These are phyloP conservation scores for Boleophthalmus pectinirostris DNA, from an alignment of 2,113 vertebrate species.

Conservation along the genomic window DNA sequence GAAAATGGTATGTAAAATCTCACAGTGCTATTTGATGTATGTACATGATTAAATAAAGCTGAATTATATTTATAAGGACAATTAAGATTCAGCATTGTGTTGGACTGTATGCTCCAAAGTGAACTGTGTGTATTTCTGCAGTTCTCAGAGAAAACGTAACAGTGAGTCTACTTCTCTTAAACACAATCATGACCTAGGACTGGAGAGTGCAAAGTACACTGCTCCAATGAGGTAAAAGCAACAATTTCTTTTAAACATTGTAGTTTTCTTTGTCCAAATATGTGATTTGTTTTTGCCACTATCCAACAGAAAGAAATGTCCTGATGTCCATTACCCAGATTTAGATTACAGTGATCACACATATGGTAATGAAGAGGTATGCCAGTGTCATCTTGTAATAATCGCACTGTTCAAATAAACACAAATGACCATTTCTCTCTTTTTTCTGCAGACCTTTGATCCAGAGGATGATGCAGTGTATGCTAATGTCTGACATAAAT, in stretches of 20 bases:
- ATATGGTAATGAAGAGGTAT: slow-evolving; percentile 51
- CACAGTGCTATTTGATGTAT: background rate
- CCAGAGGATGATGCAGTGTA: slow-evolving; percentile 46
- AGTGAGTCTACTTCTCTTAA: background rate
- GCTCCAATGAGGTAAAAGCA: slow-evolving; percentile 25
- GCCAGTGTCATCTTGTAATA: background rate
- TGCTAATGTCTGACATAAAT: slow-evolving; percentile 41
- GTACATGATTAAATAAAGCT: background rate
- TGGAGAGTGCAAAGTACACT: background rate
- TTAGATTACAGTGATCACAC: background rate
- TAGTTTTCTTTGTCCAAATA: background rate
- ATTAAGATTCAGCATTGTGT: background rate
- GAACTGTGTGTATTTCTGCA: background rate
- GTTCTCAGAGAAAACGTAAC: background rate
- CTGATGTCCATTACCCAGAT: background rate
- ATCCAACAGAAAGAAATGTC: background rate
- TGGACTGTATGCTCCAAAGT: background rate
- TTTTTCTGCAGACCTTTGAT: slow-evolving; percentile 28
- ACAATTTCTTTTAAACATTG: background rate
- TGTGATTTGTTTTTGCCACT: slow-evolving; percentile 11
- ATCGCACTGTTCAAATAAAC: background rate
- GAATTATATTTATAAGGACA: background rate
- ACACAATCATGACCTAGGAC: background rate
- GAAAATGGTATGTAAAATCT: slow-evolving; percentile 58
- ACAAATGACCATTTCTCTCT: background rate